These are phyloP conservation scores for Nemopilema nomurai DNA, from an alignment of 30 jellyfish, hydroid and myxozoan genomes.

Conservation along the genomic window DNA sequence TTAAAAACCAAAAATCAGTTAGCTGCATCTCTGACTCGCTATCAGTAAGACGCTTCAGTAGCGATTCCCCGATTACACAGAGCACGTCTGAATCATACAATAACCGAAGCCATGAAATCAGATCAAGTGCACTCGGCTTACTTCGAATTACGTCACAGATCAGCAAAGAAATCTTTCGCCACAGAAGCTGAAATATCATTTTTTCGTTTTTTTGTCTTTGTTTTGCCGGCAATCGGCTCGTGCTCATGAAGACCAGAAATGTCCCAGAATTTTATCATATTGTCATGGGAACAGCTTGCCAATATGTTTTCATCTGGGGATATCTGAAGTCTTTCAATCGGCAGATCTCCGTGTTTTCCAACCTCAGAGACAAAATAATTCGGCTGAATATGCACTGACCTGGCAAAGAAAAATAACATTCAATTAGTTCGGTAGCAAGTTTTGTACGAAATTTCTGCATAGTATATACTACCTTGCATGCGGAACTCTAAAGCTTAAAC, in stretches of 20 bases:
- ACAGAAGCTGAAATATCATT: slow-evolving; percentile 25
- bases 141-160: slow-evolving; percentile 18
- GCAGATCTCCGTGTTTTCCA: slow-evolving; percentile 82
- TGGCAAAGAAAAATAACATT: slow-evolving; percentile 1
- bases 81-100: too few relatives aligned
- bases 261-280: slow-evolving; percentile 79
- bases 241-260: slow-evolving; percentile 47
- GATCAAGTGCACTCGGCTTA: neutral
- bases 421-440: too few relatives aligned
- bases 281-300: slow-evolving; percentile 77
- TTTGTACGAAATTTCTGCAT: too few relatives aligned
- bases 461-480: too few relatives aligned
- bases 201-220: slow-evolving; percentile 60
- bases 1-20: too few relatives aligned
- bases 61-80: too few relatives aligned
- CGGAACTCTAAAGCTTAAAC: too few relatives aligned
- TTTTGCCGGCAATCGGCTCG: slow-evolving; percentile 22
- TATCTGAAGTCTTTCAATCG: slow-evolving; percentile 66
- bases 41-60: too few relatives aligned
- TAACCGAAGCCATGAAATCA: neutral
- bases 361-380: slow-evolving; percentile 65
- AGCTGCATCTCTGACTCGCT: too few relatives aligned
- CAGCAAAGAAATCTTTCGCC: slow-evolving; percentile 67
- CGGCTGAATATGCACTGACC: slow-evolving; percentile 82
- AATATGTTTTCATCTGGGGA: slow-evolving; percentile 53